Evolutionary conservation across 2,797 vertebrate genomes (phyloP).

Genomic region (Hybognathus amarus): DNA sequence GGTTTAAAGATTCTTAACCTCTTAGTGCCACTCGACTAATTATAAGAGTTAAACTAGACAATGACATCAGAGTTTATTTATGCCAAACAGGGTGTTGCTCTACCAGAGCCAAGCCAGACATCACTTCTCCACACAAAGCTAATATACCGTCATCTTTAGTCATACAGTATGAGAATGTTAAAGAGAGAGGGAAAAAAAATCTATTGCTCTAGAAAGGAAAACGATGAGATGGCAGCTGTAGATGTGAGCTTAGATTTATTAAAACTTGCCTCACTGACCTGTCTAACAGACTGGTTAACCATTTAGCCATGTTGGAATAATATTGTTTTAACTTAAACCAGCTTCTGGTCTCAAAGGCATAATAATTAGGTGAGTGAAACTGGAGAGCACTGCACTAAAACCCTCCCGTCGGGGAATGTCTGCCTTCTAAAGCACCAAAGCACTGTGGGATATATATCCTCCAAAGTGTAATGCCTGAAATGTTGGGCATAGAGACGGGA

Average conservation of each 20-base stretch:
- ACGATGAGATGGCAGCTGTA: neutral
- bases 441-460: slow-evolving; percentile 41
- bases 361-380: slow-evolving; percentile 51
- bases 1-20: slow-evolving; percentile 36
- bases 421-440: slow-evolving; percentile 43
- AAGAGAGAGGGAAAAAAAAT: neutral
- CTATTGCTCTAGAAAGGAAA: slow-evolving; percentile 25
- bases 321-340: slow-evolving; percentile 45
- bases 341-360: slow-evolving; percentile 49
- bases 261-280: slow-evolving; percentile 10
- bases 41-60: slow-evolving; percentile 46
- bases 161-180: neutral
- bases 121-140: neutral
- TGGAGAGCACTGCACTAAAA: slow-evolving; percentile 31
- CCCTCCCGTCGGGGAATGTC: slow-evolving; percentile 40
- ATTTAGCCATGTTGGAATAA: slow-evolving; percentile 45
- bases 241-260: slow-evolving; percentile 18
- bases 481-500: slow-evolving; percentile 30
- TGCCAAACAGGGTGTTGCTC: slow-evolving; percentile 38
- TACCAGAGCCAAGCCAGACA: neutral
- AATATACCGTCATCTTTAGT: neutral
- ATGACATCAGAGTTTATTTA: slow-evolving; percentile 47
- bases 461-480: slow-evolving; percentile 18
- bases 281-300: slow-evolving; percentile 45
- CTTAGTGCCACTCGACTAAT: slow-evolving; percentile 36